Base-by-base conservation (phyloP, 2,113 vertebrate species). In the Myiopsitta monachus region DNA sequence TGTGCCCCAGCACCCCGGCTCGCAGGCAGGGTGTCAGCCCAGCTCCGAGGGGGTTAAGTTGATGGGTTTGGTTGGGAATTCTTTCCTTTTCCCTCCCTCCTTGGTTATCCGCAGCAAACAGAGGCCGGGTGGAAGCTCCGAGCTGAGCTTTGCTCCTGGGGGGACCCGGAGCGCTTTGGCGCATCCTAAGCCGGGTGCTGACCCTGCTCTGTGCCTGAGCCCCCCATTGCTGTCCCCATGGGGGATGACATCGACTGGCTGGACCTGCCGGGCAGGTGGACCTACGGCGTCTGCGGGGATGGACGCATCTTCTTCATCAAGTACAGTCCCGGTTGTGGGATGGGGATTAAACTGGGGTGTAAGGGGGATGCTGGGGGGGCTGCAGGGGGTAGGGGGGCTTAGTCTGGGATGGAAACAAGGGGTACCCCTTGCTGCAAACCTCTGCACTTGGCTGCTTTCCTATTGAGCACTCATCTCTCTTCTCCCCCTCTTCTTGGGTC, bases 291-390 rank as follows among this genome's bases (percentile, higher is more conserved):
- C 14, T 98, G 97, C 74, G 52, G 92, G 52, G 98, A 97, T 7
- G 98, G 98, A 5, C 83, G 98, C 10, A 28, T 98, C 97, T 98
- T 98, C 96, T 98, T 98, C 96, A 95, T 98, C 97, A 77, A 98
- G 98, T 98, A 98, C 6, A 97, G 96, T 33, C 43, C 21, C 11
- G 62, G 44, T 38, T 7, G 18, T 11, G 36, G 18, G n/a, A 1
- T 43, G 73, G 57, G 57, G n/a, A 36, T 61, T 36, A 36, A 36
- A 7, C 33, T 14, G 19, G 63, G 81, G 8, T 4, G n/a, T 0
- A 2, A 39, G 21, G 64, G 59, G 24, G 54, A 18, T 18, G 73
- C 6, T 1, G 38, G 39, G 33, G 47, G 83, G 38, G 39, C 30
- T 51, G 10, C 18, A 7, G 19, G 49, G 78, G 41, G 3, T 8